Base-by-base conservation (phyloP, 2,888 invertebrate species). In the Xestia c-nigrum region DNA sequence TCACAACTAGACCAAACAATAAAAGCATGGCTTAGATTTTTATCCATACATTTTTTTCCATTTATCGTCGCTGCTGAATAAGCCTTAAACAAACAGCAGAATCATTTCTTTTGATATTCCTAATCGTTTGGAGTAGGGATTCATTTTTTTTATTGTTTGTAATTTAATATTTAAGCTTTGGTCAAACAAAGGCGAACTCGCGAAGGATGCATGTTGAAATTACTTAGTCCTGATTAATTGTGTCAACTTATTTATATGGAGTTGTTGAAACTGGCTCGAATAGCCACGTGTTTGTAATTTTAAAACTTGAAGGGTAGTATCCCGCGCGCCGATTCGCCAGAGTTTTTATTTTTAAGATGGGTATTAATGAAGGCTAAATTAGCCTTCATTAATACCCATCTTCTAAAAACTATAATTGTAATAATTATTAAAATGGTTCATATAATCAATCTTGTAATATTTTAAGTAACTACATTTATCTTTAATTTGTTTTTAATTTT, bases 401-500 rank as follows among this genome's bases (percentile, higher is more conserved):
- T 19, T 19, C 38, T 47, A 71, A 46, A 57, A n/a, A 38, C 2
- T 31, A 31, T 31, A 7, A 65, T 66, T 50, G 7, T 66, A 64
- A 40, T 40, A 40, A 40, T 40, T 3, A 40, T 0, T 40, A 40
- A 4, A 6, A 40, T 40, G 4, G 6, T 40, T 40, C 14, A n/a
- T 57, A 16, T 73, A n/a, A 31, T 16, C 3, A 31, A 52, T 16
- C 12, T 24, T 55, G 55, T 46, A 55, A 50, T n/a, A 10, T 47
- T 38, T 14, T 65, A 4, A 3, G 19, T 64, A 43, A 43, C 63
- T 10, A 10, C 16, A 7, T 64, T n/a, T n/a, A 21, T 43, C n/a
- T 43, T 61, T 40, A 16, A 63, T 21, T 57, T 52, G 14, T 57
- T 70, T n/a, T 12, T 46, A n/a, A 31, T 31, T 74, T 31, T 74